Evolutionary conservation across 2,888 invertebrate species (phyloP).

Genomic region (Pachydiplax longipennis): DNA sequence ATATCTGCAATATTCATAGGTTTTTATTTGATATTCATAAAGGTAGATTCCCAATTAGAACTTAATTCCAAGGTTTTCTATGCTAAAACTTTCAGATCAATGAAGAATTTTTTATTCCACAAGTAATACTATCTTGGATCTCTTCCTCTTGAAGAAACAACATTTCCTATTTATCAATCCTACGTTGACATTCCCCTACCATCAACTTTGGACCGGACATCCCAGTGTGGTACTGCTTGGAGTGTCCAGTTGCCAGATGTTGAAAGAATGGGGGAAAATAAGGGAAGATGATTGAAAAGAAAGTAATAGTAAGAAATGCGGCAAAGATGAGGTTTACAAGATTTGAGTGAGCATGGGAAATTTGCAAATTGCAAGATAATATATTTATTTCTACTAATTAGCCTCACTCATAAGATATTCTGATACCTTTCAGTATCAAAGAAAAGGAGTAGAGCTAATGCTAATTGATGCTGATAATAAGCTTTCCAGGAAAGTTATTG

Average conservation of each 20-base stretch:
- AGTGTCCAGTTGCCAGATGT: conserved; percentile 30
- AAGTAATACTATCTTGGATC: neutral
- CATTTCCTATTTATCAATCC: conserved; percentile 20
- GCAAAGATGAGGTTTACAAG: conserved; percentile 7
- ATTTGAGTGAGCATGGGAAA: neutral
- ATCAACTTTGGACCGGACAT: conserved; percentile 45
- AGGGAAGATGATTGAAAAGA: conserved; percentile 12
- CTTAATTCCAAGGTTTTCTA: too few species aligned
- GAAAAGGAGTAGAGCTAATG: too few species aligned
- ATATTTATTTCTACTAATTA: neutral
- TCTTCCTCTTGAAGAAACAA: conserved; percentile 13
- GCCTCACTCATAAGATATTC: neutral
- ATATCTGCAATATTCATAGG: too few species aligned
- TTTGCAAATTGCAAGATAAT: neutral
- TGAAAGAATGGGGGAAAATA: neutral
- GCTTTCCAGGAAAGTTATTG: neutral
- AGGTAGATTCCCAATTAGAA: too few species aligned
- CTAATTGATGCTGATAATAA: neutral
- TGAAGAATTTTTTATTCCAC: too few species aligned
- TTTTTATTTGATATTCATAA: too few species aligned
- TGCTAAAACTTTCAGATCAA: too few species aligned
- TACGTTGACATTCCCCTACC: conserved; percentile 37
- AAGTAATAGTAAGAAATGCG: conserved; percentile 2
- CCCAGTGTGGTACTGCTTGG: conserved; percentile 38
- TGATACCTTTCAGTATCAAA: neutral